Conservation (phyloP, 2,797 vertebrate species). For the Chloroceryle inda region DNA sequence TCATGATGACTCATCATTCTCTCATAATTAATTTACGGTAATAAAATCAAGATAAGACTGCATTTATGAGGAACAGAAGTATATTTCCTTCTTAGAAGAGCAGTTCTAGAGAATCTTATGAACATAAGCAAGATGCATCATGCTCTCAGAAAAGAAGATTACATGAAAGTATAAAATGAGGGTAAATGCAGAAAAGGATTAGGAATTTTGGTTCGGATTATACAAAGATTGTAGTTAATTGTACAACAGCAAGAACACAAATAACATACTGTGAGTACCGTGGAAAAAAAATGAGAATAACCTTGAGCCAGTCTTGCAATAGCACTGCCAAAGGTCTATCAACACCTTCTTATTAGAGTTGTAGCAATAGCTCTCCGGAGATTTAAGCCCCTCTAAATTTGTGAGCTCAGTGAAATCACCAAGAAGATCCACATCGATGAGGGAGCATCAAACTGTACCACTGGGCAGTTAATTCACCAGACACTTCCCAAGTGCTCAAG, state of each 20-base stretch:
- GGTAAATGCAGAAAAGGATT: neutral
- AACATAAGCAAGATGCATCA: neutral
- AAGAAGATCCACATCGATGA: slow-evolving; percentile 9
- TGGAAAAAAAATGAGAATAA: neutral
- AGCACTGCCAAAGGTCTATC: slow-evolving; percentile 59
- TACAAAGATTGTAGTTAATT: neutral
- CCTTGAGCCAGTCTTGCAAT: slow-evolving; percentile 25
- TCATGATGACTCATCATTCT: slow-evolving; percentile 53
- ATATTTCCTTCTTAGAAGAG: neutral
- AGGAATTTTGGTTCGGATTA: neutral
- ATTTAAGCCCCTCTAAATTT: slow-evolving; percentile 47
- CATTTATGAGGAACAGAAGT: slow-evolving; percentile 9
- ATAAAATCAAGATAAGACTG: slow-evolving; percentile 65
- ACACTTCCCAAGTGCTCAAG: neutral
- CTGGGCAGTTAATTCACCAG: slow-evolving; percentile 37
- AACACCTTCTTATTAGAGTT: slow-evolving; percentile 70
- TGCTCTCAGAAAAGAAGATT: neutral
- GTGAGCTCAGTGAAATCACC: slow-evolving; percentile 32
- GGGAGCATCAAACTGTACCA: neutral
- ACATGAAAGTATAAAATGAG: neutral
- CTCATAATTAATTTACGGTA: slow-evolving; percentile 61
- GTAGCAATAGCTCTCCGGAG: slow-evolving; percentile 22
- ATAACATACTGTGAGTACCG: neutral
- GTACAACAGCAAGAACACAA: neutral
- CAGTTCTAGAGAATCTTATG: neutral